phyloP scores from a whole-genome alignment of 2,888 invertebrate genomes.

The Pantelozetes paolii region DNA sequence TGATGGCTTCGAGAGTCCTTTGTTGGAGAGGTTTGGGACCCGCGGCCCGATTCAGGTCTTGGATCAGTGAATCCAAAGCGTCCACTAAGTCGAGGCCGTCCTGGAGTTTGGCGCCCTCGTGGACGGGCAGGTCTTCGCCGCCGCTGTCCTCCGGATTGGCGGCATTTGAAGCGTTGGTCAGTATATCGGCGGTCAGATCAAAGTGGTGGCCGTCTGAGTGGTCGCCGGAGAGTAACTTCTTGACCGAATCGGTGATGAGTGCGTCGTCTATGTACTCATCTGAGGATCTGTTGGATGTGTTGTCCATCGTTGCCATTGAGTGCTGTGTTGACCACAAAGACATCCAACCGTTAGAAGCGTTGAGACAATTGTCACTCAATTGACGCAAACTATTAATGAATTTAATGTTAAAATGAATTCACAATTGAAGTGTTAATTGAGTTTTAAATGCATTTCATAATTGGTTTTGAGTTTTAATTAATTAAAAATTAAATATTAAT shows the following conservation, averaged over 20 bases:
- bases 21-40: background rate
- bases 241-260: constrained; percentile 29
- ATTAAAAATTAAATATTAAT: too few relatives aligned
- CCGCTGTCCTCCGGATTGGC: background rate
- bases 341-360: background rate
- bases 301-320: too few relatives aligned
- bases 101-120: constrained; percentile 28
- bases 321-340: constrained; percentile 7
- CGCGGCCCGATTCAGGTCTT: constrained; percentile 3
- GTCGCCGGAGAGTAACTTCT: constrained; percentile 28
- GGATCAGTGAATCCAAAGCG: constrained; percentile 34
- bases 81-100: constrained; percentile 37
- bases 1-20: background rate
- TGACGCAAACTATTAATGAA: too few relatives aligned
- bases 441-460: too few relatives aligned
- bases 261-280: constrained; percentile 27
- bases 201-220: background rate
- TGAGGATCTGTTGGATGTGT: background rate
- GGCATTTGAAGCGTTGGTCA: background rate
- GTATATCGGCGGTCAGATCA: constrained; percentile 20
- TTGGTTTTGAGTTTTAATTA: too few relatives aligned
- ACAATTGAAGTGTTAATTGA: too few relatives aligned
- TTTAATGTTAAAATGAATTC: too few relatives aligned
- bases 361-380: background rate
- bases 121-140: too few relatives aligned